Evolutionary conservation across 2,797 vertebrate species (phyloP).

Genomic region (Amazonetta brasiliensis): DNA sequence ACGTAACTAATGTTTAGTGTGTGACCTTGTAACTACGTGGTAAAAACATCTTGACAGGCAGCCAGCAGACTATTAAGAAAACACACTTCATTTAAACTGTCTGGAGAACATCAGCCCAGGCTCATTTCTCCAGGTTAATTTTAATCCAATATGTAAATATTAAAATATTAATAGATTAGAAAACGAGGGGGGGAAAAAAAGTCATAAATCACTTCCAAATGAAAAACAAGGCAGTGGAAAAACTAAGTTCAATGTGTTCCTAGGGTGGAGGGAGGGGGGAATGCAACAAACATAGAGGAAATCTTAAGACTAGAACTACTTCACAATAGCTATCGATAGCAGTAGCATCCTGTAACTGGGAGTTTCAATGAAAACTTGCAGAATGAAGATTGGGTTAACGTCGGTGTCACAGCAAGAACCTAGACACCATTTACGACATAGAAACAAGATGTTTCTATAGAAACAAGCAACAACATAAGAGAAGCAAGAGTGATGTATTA

Average conservation of each 20-base stretch:
- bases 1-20: not conserved
- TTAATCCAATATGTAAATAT: not conserved
- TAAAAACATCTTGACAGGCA: not conserved
- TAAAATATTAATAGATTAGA: not conserved
- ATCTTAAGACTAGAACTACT: not conserved
- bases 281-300: not conserved
- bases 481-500: too few relatives aligned
- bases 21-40: not conserved
- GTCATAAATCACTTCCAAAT: not conserved
- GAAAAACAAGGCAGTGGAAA: not conserved
- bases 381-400: not conserved
- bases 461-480: not conserved
- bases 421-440: not conserved
- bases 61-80: not conserved
- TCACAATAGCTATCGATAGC: not conserved
- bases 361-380: not conserved
- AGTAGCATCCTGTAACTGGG: not conserved
- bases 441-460: conserved; percentile 49
- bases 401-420: not conserved
- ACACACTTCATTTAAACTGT: not conserved
- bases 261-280: not conserved
- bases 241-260: not conserved
- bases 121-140: not conserved
- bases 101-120: not conserved
- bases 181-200: not conserved